Evolutionary conservation across 2,888 invertebrate genomes (phyloP).

Genomic region (Sarcophaga variegata): DNA sequence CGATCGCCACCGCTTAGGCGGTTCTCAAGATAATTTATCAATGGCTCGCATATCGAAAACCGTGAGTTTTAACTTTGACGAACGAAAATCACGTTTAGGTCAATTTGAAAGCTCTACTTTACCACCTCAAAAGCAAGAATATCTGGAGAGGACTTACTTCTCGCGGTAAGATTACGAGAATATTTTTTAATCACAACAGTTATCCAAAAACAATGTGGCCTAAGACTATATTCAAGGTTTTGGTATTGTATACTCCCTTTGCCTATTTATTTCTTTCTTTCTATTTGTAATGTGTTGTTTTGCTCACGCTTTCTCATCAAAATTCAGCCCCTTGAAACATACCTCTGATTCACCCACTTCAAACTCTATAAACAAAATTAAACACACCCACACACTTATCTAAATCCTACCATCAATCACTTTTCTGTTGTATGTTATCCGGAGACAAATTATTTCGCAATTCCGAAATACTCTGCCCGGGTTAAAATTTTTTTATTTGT

Average conservation of each 20-base stretch:
- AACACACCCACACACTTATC: not conserved
- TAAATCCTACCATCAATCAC: not conserved
- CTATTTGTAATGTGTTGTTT: not conserved
- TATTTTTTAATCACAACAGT: not conserved
- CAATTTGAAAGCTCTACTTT: slow-evolving; percentile 75
- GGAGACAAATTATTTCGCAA: not conserved
- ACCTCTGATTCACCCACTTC: not conserved
- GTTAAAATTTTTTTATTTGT: not conserved
- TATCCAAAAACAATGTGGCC: not conserved
- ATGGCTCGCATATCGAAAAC: slow-evolving; percentile 80
- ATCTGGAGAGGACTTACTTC: slow-evolving; percentile 80
- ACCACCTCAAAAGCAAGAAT: slow-evolving; percentile 76
- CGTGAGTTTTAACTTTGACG: slow-evolving; percentile 82
- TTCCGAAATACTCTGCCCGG: not conserved
- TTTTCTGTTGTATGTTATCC: not conserved
- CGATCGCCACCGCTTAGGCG: slow-evolving; percentile 77
- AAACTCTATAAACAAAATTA: not conserved
- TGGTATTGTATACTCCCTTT: not conserved
- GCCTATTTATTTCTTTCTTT: not conserved
- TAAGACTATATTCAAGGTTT: not conserved
- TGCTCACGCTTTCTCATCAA: not conserved
- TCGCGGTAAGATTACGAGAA: slow-evolving; percentile 79
- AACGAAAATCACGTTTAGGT: slow-evolving; percentile 79
- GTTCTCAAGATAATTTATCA: slow-evolving; percentile 77
- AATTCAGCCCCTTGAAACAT: not conserved